These are phyloP conservation scores for Nesoenas mayeri DNA, from an alignment of 2,113 vertebrate genomes.

Conservation along the genomic window DNA sequence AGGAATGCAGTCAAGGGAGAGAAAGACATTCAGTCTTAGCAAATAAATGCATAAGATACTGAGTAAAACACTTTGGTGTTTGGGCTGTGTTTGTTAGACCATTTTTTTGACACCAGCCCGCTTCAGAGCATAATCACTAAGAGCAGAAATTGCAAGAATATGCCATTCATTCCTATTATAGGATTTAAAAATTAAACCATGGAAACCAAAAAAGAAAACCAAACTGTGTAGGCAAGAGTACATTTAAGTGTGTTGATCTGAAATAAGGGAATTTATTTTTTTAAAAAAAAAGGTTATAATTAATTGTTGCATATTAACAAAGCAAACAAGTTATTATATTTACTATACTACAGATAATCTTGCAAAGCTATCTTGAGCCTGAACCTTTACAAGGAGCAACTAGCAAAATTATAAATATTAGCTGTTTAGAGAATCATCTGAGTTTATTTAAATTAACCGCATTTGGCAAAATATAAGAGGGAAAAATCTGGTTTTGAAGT, in stretches of 20 bases:
- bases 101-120: neutral
- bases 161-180: neutral
- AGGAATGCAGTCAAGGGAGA: neutral
- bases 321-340: neutral
- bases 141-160: neutral
- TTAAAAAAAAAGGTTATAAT: neutral
- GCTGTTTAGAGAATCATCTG: neutral
- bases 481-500: neutral
- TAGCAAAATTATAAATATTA: neutral
- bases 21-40: neutral
- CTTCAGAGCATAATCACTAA: neutral
- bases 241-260: neutral
- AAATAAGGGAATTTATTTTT: neutral
- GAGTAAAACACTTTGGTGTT: neutral
- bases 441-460: neutral
- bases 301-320: neutral
- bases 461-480: neutral
- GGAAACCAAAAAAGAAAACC: fast-evolving
- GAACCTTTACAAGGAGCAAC: neutral
- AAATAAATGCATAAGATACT: neutral
- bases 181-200: neutral
- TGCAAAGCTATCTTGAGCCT: neutral
- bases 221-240: neutral
- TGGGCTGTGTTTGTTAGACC: neutral
- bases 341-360: neutral